A percentile compares a stretch with the other conserved stretches of the same genome.
Conservation (phyloP, 2,797 vertebrate genomes). For the Apodemus agrarius region DNA sequence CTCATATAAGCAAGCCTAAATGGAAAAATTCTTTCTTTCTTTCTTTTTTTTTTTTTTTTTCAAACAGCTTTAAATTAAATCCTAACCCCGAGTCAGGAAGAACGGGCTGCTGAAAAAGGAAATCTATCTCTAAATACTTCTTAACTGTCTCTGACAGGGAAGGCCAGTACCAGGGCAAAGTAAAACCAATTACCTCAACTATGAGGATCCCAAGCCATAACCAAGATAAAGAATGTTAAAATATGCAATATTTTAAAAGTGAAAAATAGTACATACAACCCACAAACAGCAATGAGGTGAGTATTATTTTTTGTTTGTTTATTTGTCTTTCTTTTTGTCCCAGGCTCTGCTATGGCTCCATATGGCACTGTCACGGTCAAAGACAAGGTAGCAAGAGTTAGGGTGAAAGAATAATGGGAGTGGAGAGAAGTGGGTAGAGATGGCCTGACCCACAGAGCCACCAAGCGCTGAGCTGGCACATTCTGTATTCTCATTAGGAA, state of each 20-base stretch:
- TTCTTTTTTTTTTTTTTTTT: neutral
- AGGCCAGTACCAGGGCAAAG: neutral
- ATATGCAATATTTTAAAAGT: conserved; percentile 54
- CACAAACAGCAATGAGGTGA: neutral
- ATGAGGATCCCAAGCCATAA: conserved; percentile 35
- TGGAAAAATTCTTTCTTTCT: neutral
- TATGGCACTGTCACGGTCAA: neutral
- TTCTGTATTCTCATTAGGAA: neutral
- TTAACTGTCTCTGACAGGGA: neutral
- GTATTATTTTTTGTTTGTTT: neutral
- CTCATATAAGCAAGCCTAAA: neutral
- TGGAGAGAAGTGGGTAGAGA: neutral
- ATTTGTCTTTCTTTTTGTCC: neutral
- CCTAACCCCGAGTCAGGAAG: neutral
- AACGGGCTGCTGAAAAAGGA: neutral
- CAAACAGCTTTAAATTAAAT: conserved; percentile 44
- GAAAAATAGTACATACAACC: conserved; percentile 47
- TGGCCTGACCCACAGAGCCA: neutral
- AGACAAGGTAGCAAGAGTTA: neutral
- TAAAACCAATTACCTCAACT: conserved; percentile 19
- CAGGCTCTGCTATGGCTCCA: neutral
- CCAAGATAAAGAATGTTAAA: conserved; percentile 44
- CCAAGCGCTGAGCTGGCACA: neutral
- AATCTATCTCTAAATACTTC: neutral
- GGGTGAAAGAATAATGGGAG: neutral